Percentiles rank a stretch among this genome's conserved stretches.
Evolutionary conservation across 2,797 vertebrate species (phyloP).

Genomic region (Sylvilagus floridanus): DNA sequence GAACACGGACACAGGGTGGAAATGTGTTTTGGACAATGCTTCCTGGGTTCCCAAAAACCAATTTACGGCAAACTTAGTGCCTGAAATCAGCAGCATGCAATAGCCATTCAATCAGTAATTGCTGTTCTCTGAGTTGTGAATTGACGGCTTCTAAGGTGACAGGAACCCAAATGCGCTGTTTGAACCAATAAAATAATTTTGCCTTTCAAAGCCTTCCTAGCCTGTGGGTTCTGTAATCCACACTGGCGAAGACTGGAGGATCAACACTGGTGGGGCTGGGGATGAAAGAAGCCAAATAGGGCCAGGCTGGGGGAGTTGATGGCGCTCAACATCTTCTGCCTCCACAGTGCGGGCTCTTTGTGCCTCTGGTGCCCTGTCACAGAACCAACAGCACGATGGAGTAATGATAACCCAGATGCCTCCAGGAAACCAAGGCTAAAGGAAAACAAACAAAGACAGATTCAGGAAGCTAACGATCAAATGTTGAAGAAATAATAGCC

Average conservation of each 20-base stretch:
- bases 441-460: not conserved
- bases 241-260: not conserved
- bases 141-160: not conserved
- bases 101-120: not conserved
- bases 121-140: not conserved
- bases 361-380: not conserved
- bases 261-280: not conserved
- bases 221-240: not conserved
- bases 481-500: not conserved
- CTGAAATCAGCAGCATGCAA: not conserved
- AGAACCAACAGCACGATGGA: not conserved
- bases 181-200: not conserved
- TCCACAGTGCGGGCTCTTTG: not conserved
- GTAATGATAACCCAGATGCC: not conserved
- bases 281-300: not conserved
- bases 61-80: not conserved
- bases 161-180: not conserved
- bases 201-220: not conserved
- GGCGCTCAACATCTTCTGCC: no score
- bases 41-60: not conserved
- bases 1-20: not conserved
- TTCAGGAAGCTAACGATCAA: not conserved
- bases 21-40: not conserved
- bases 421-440: not conserved
- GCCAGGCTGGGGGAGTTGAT: accelerated